Evolutionary conservation across 2,113 vertebrate species (phyloP).

Genomic region (Scortum barcoo): DNA sequence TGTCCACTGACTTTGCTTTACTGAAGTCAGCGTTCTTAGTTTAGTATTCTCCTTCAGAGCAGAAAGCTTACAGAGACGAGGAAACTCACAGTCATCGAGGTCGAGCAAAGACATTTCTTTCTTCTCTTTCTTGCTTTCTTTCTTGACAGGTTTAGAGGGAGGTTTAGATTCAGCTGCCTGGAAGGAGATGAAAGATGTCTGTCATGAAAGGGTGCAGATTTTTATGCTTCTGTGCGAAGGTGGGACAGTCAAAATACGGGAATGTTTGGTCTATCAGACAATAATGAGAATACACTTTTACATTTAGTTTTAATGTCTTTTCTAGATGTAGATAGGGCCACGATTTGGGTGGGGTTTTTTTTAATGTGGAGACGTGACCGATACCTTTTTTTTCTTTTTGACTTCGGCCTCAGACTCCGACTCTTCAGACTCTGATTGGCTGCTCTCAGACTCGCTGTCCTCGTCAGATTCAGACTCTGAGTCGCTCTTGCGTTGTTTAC

Average conservation of each 20-base stretch:
- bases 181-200: not conserved
- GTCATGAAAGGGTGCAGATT: not conserved
- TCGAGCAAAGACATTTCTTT: slow-evolving; percentile 97
- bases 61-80: not conserved
- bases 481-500: slow-evolving; percentile 62
- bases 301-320: not conserved
- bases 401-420: slow-evolving; percentile 85
- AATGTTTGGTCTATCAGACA: not conserved
- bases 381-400: slow-evolving; percentile 87
- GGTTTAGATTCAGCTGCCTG: slow-evolving; percentile 80
- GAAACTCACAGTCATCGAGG: slow-evolving; percentile 94
- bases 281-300: not conserved
- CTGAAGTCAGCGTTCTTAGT: not conserved
- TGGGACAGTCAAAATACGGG: not conserved
- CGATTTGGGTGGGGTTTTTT: not conserved
- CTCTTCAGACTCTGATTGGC: slow-evolving; percentile 88
- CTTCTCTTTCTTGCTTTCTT: slow-evolving; percentile 82
- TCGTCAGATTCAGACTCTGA: slow-evolving; percentile 88
- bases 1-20: not conserved
- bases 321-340: not conserved
- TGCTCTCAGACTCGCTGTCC: slow-evolving; percentile 90
- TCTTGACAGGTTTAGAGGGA: slow-evolving; percentile 78
- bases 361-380: not conserved
- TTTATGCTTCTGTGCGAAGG: not conserved
- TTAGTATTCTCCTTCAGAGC: not conserved